phyloP scores from a whole-genome alignment of 2,888 invertebrate genomes.

The Andrena fulva region DNA sequence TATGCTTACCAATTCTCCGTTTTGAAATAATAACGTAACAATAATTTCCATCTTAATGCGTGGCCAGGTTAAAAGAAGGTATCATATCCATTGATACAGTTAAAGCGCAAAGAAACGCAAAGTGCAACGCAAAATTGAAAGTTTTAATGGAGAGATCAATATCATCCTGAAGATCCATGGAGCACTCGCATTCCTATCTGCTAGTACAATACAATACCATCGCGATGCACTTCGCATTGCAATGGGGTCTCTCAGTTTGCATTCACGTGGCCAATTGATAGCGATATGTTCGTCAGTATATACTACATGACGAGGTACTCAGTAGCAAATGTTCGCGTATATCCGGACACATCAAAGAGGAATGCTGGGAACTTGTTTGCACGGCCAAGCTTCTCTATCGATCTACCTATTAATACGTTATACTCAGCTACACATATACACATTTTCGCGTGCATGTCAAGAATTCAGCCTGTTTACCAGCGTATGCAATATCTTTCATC shows the following conservation, averaged over 20 bases:
- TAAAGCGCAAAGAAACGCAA: neutral
- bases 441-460: neutral
- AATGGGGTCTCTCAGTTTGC: constrained; percentile 32
- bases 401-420: constrained; percentile 3
- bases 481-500: neutral
- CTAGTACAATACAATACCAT: constrained; percentile 30
- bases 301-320: constrained; percentile 32
- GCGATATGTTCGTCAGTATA: constrained; percentile 35
- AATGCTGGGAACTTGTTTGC: constrained; percentile 43
- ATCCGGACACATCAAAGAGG: constrained; percentile 40
- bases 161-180: neutral
- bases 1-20: too few species aligned
- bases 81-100: neutral
- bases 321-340: constrained; percentile 39
- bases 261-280: constrained; percentile 33
- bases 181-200: constrained; percentile 4
- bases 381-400: constrained; percentile 24
- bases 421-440: neutral
- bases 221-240: constrained; percentile 30
- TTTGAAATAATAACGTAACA: too few species aligned
- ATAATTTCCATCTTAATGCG: too few species aligned
- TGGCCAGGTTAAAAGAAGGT: too few species aligned
- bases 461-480: constrained; percentile 8
- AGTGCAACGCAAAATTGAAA: neutral
- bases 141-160: constrained; percentile 20